These are phyloP conservation scores for Caracal caracal DNA, from an alignment of 2,113 vertebrate species.

Conservation along the genomic window DNA sequence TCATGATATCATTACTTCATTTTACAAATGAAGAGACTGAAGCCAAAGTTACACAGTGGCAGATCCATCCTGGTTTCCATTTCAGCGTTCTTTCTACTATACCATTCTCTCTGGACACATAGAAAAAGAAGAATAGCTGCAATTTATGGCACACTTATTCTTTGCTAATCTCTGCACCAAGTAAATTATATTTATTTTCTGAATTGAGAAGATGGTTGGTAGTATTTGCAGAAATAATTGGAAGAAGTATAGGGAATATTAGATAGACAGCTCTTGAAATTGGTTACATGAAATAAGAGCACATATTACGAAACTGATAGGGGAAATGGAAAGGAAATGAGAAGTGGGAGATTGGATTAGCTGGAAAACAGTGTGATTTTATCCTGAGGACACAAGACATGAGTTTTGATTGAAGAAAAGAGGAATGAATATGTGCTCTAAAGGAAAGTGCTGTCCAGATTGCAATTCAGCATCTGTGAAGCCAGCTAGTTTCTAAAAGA, in stretches of 20 bases:
- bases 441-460: neutral
- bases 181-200: constrained; percentile 17
- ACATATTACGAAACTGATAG: neutral
- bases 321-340: neutral
- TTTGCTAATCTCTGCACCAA: neutral
- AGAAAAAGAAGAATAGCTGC: neutral
- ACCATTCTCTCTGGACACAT: neutral
- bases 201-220: constrained; percentile 18
- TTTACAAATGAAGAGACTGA: constrained; percentile 6
- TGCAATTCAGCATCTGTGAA: neutral
- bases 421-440: neutral
- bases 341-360: neutral
- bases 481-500: neutral
- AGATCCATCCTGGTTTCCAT: neutral
- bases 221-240: neutral
- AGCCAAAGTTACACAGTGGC: neutral
- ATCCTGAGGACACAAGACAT: neutral
- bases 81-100: neutral
- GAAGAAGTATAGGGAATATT: neutral
- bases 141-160: neutral
- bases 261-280: neutral
- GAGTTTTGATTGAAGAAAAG: neutral
- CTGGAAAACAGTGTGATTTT: constrained; percentile 7
- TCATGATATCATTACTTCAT: neutral
- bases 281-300: constrained; percentile 11